Base-by-base conservation (phyloP, 2,888 invertebrate species). In the Sisyra terminalis region DNA sequence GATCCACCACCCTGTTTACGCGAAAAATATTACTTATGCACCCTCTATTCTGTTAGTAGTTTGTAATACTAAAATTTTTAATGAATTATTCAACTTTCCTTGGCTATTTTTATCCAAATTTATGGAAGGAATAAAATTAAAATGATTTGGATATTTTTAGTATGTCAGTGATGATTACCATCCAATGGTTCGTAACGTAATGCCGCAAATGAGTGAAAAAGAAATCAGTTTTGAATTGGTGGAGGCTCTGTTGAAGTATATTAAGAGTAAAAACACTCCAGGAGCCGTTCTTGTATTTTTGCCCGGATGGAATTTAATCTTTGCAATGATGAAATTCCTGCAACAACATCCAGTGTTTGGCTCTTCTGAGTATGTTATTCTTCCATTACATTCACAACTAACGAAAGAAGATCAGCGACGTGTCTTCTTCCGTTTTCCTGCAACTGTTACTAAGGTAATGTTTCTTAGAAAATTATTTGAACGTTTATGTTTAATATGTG, bases 231-330 rank as follows among this genome's bases (percentile, higher is more conserved):
- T 94, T 59, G 94, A 96, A 57, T 66, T 97, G 6, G 81, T 97
- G 47, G 93, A 93, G 64, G 67, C 82, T 0, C 60, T 97, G 1
- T 58, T 87, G 10, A 52, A 61, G 6, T 71, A 83, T 54, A 80
- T 87, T 37, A 69, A 67, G 44, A 53, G 52, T 0, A 64, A 73
- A 49, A 65, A 67, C 1, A 67, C 76, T 24, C 78, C 80, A 0
- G 97, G 97, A 0, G 90, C 97, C 0, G 78, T 97, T 1, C 66
- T 97, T 1, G 69, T 97, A 2, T 98, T 97, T 60, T 66, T 97
- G 1, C 94, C 97, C 0, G 97, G 97, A 0, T 97, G 97, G 97
- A 94, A 92, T 65, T 66, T 93, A 10, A 98, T 98, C 53, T 92
- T 92, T 62, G 82, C 87, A 0, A 66, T 96, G 40, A 80, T 90